Evolutionary conservation across 2,888 invertebrate genomes (phyloP), one percentile per base, ranked within the genome.

Genomic region (Ormyrus thymus): DNA sequence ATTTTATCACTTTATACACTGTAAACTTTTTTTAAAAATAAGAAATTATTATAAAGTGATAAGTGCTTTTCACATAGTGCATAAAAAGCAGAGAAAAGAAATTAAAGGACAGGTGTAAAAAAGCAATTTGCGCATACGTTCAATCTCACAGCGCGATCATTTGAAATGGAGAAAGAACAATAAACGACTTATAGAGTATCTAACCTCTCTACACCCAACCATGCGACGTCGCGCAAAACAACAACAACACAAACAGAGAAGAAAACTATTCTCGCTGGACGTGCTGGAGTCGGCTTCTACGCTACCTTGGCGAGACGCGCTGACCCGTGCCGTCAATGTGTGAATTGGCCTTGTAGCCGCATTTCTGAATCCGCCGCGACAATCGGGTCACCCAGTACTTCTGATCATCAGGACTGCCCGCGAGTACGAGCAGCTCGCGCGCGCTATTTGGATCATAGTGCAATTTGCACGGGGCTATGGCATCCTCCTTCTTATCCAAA

Each of bases 371-470:
- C 91, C 97, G 96, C 87, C 96, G 95, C 87, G 96, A 95, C 76
- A 98, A 93, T 84, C 97, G 93, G 83, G 95, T 94, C 84, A 98
- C 97, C 98, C 98, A 99, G 87, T 94, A 93, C 86, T 96, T 95
- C 92, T 98, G 98, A 83, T 97, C 97, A 83, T 97, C 97, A 81
- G 94, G 93, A 83, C 94, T 94, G 74, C 94, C 92, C 80, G 98
- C 98, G 88, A 98, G 92, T 86, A 98, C 92, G 85, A 99, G 92
- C 91, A 99, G 92, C 91, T 99, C 98, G 88, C 98, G 96, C 87
- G 98, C 98, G 88, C 94, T 94, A 86, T 95, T 95, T 82, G 97
- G 97, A 92, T 98, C 98, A 86, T 96, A 97, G 91, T 97, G 97
- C 83, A 98, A 93, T 92, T 98, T 98, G 92, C 98, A 99, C 65